These are phyloP conservation scores for Teleogryllus occipitalis DNA, from an alignment of 1,140 invertebrate species.

Conservation along the genomic window DNA sequence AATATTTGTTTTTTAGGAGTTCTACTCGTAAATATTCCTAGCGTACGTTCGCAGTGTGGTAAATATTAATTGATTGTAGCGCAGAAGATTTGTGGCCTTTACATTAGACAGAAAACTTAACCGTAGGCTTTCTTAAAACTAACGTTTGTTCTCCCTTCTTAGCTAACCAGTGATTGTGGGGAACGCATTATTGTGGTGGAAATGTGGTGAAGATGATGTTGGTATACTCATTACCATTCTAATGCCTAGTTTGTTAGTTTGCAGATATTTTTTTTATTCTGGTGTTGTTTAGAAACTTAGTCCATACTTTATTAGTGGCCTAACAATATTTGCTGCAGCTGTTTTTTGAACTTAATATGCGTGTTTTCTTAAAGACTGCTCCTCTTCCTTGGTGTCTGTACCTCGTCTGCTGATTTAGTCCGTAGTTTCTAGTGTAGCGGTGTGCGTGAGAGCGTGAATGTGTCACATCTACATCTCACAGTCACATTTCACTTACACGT, in stretches of 20 bases:
- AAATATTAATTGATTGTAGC: neutral
- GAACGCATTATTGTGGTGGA: neutral
- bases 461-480: neutral
- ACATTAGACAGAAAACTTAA: neutral
- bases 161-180: constrained; percentile 3
- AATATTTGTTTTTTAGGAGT: neutral
- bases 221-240: neutral
- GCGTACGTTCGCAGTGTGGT: constrained; percentile 6
- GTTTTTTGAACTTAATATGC: constrained; percentile 1
- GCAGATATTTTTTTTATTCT: constrained; percentile 6
- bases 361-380: neutral
- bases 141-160: constrained; percentile 4
- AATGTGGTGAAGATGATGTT: constrained; percentile 9
- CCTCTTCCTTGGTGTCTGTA: neutral
- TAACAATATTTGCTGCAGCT: constrained; percentile 1
- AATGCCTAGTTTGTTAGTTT: neutral
- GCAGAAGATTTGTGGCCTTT: neutral
- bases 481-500: neutral
- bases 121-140: neutral
- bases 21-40: neutral
- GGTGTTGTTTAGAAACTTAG: constrained; percentile 4
- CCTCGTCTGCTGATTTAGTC: neutral
- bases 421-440: neutral
- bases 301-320: neutral
- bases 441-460: neutral